Evolutionary conservation across 30 jellyfish, hydroid and myxozoan genomes (phyloP).

Genomic region (Mastigias papua): DNA sequence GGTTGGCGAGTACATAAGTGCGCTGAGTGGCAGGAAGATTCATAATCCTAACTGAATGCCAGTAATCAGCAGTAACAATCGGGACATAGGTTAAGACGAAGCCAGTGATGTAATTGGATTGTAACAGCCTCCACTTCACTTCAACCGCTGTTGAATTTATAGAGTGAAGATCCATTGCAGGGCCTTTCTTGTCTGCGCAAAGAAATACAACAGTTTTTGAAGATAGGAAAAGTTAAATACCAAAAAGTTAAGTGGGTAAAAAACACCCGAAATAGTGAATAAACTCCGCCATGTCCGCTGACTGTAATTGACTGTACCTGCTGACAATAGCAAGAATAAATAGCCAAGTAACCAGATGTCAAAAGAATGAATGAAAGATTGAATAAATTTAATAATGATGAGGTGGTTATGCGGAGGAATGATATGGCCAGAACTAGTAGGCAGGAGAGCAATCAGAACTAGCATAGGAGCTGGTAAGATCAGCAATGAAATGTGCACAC

Average conservation of each 20-base stretch:
- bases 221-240: background rate
- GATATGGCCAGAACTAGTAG: too few relatives aligned
- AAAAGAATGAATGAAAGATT: too few relatives aligned
- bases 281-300: too few relatives aligned
- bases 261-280: background rate
- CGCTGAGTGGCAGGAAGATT: slow-evolving; percentile 23
- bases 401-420: too few relatives aligned
- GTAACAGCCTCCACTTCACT: slow-evolving; percentile 20
- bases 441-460: too few relatives aligned
- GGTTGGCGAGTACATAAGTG: slow-evolving; percentile 1
- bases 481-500: too few relatives aligned
- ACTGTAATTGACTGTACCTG: too few relatives aligned
- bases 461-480: too few relatives aligned
- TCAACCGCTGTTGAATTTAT: slow-evolving; percentile 39
- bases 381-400: too few relatives aligned
- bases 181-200: slow-evolving; percentile 34
- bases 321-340: background rate
- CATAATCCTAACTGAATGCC: slow-evolving; percentile 55
- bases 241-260: too few relatives aligned
- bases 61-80: slow-evolving; percentile 49
- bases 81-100: slow-evolving; percentile 49
- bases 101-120: slow-evolving; percentile 55
- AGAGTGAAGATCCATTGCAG: slow-evolving; percentile 26
- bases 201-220: too few relatives aligned
- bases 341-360: background rate